Evolutionary conservation across 2,797 vertebrate species (phyloP).

Genomic region (Petrocephalus schoutedeni): DNA sequence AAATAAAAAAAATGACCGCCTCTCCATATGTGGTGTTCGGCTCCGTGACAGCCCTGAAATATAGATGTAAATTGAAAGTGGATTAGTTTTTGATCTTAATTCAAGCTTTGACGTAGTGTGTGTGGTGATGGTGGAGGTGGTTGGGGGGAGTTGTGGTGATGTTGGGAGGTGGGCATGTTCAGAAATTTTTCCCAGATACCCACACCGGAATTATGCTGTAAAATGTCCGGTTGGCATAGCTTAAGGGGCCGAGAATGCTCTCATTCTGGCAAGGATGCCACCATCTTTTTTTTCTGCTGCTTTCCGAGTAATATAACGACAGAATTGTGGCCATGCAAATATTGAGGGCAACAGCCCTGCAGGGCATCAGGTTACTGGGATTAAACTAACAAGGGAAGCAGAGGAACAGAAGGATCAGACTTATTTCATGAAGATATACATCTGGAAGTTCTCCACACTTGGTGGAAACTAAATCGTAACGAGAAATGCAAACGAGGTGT

Average conservation of each 20-base stretch:
- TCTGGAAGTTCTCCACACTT: not conserved
- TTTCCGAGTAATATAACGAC: not conserved
- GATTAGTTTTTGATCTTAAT: slow-evolving; percentile 97
- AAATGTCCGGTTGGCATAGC: slow-evolving; percentile 24
- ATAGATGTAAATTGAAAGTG: slow-evolving; percentile 96
- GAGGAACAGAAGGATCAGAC: not conserved
- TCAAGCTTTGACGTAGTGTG: slow-evolving; percentile 90
- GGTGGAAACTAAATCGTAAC: not conserved
- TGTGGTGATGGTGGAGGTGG: not conserved
- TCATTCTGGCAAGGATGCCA: slow-evolving; percentile 26
- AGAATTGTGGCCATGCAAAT: not conserved
- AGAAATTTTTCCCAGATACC: slow-evolving; percentile 54
- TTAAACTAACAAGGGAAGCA: not conserved
- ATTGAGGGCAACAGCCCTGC: not conserved
- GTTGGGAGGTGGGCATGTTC: slow-evolving; percentile 54
- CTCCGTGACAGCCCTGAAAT: slow-evolving; percentile 92
- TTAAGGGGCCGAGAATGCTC: slow-evolving; percentile 5
- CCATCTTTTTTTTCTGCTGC: not conserved
- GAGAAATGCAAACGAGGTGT: not conserved
- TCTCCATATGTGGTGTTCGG: slow-evolving; percentile 75
- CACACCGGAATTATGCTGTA: slow-evolving; percentile 26
- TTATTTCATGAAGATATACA: not conserved
- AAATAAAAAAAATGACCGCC: slow-evolving; percentile 90
- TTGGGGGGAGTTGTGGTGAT: not conserved
- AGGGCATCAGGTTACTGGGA: not conserved